A percentile compares a stretch with the other conserved stretches of the same genome.
These are phyloP conservation scores for Melieria omissa DNA, from an alignment of 2,888 invertebrate genomes.

Conservation along the genomic window DNA sequence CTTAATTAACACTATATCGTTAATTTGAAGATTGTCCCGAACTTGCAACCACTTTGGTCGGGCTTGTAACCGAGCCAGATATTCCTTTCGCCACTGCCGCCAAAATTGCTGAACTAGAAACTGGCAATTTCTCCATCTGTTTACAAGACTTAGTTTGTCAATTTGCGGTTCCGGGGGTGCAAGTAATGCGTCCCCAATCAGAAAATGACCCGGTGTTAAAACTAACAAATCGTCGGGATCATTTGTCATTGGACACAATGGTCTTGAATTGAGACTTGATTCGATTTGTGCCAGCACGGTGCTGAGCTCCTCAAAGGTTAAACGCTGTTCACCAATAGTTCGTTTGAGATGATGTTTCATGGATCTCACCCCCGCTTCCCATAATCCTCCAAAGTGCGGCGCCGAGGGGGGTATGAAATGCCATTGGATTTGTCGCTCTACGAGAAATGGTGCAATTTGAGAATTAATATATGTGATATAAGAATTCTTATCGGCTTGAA, in stretches of 20 bases:
- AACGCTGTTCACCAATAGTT: too few relatives aligned
- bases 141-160: neutral
- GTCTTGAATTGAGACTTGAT: slow-evolving; percentile 10
- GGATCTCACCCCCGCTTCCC: too few relatives aligned
- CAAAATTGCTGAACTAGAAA: neutral
- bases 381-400: too few relatives aligned
- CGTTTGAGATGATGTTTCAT: too few relatives aligned
- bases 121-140: neutral
- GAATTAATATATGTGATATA: too few relatives aligned
- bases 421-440: too few relatives aligned
- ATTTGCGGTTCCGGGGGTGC: neutral
- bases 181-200: neutral
- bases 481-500: slow-evolving; percentile 5
- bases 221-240: slow-evolving; percentile 7
- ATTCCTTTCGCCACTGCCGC: neutral
- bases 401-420: too few relatives aligned
- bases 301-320: slow-evolving; percentile 2
- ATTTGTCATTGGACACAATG: slow-evolving; percentile 8
- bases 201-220: slow-evolving; percentile 9
- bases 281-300: slow-evolving; percentile 7
- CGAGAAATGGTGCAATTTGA: too few relatives aligned
- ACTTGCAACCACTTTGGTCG: too few relatives aligned
- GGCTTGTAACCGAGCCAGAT: too few relatives aligned
- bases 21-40: too few relatives aligned
- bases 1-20: too few relatives aligned